Percentiles rank a stretch among this genome's conserved stretches.
Conservation (phyloP, 2,888 invertebrate genomes). For the Trachelus tabidus region DNA sequence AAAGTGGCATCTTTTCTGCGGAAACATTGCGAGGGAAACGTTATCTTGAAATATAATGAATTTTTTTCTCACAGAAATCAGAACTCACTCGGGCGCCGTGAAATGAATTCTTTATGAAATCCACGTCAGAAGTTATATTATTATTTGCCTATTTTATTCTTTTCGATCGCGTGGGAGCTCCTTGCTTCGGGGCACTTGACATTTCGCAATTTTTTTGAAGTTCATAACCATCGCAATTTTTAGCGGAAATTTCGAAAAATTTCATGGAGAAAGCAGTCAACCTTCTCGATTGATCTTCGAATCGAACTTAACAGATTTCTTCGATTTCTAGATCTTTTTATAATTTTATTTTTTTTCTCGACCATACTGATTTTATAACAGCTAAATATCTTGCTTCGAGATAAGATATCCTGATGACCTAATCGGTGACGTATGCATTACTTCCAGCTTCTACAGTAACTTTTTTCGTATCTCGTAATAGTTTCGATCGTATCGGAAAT, state of each 20-base stretch:
- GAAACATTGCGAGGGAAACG: background rate
- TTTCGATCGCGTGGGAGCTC: background rate
- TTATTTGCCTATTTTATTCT: background rate
- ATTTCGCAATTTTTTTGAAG: background rate
- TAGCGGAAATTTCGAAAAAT: background rate
- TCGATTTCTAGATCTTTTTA: background rate
- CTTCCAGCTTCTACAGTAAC: background rate
- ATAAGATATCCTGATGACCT: background rate
- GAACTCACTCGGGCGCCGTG: background rate
- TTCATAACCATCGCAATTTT: too few relatives aligned
- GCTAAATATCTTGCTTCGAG: background rate
- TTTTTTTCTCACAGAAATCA: constrained; percentile 13
- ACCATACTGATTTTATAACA: background rate
- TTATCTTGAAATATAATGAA: constrained; percentile 13
- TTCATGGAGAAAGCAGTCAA: background rate
- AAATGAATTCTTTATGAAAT: background rate
- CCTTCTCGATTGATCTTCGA: background rate
- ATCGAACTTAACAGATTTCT: background rate
- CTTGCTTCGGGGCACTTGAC: background rate
- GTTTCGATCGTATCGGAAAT: background rate
- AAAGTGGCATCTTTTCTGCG: background rate
- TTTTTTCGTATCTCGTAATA: background rate
- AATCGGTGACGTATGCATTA: background rate
- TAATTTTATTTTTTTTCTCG: background rate
- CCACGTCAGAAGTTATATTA: background rate